Evolutionary conservation across 2,113 vertebrate species (phyloP).

Genomic region (Sakesphorus luctuosus): DNA sequence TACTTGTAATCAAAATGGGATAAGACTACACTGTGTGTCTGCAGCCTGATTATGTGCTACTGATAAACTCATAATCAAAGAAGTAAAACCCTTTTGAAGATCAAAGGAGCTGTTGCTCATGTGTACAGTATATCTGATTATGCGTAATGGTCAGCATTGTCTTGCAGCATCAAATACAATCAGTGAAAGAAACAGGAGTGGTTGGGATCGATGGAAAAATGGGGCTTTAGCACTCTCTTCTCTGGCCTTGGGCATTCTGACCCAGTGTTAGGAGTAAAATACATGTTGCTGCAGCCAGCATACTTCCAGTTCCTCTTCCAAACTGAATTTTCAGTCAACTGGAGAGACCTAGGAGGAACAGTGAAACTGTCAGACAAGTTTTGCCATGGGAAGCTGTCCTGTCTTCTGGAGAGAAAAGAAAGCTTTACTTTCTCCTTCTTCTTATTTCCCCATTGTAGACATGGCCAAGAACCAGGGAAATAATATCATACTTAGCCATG

Average conservation of each 20-base stretch:
- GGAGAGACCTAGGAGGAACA: neutral
- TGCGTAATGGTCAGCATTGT: neutral
- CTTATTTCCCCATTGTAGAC: neutral
- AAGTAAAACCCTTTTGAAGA: slow-evolving; percentile 37
- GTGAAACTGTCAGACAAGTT: neutral
- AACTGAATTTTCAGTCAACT: neutral
- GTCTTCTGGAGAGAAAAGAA: neutral
- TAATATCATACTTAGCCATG: neutral
- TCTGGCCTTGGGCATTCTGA: neutral
- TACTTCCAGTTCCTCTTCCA: neutral
- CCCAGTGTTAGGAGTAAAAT: neutral
- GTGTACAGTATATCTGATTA: neutral
- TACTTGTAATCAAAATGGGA: slow-evolving; percentile 1
- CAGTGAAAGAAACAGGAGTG: neutral
- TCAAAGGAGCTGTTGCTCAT: neutral
- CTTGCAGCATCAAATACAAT: neutral
- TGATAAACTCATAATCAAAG: slow-evolving; percentile 49
- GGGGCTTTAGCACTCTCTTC: neutral
- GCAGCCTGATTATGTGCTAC: neutral
- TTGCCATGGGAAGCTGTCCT: neutral
- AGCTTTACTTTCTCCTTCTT: neutral
- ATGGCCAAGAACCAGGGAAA: neutral
- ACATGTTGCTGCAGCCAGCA: rapidly evolving
- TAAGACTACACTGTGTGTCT: neutral
- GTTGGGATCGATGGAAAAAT: neutral